These are phyloP conservation scores for Ochropacha duplaris DNA, from an alignment of 2,888 invertebrate species.

Conservation along the genomic window DNA sequence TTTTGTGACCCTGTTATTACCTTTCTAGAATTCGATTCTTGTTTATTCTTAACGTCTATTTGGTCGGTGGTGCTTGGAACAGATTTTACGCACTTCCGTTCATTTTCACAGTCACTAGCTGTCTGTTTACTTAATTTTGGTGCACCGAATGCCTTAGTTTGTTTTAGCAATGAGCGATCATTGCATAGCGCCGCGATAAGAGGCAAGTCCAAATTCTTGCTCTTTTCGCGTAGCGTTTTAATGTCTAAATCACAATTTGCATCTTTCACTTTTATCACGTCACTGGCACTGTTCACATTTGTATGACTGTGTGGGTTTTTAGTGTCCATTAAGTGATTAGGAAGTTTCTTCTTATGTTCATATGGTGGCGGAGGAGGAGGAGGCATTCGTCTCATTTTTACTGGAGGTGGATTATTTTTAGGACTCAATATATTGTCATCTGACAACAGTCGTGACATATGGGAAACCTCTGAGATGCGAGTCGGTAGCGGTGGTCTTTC, in stretches of 20 bases:
- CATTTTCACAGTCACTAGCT: conserved; percentile 74
- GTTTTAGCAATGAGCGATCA: conserved; percentile 93
- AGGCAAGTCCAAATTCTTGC: conserved; percentile 94
- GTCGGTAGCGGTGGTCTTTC: conserved; percentile 86
- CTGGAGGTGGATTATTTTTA: conserved; percentile 77
- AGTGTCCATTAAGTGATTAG: conserved; percentile 77
- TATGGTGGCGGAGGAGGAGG: conserved; percentile 81
- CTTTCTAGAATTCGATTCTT: conserved; percentile 84
- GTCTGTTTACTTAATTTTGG: conserved; percentile 83
- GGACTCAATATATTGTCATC: conserved; percentile 90
- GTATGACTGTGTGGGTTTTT: conserved; percentile 46
- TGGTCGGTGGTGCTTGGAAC: conserved; percentile 74
- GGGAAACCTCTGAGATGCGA: conserved; percentile 74
- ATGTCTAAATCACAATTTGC: conserved; percentile 86
- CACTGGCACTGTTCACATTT: conserved; percentile 52
- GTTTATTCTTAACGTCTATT: conserved; percentile 72
- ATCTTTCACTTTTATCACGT: conserved; percentile 65
- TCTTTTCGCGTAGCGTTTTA: conserved; percentile 92
- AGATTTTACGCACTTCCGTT: conserved; percentile 70
- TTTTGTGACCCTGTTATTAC: conserved; percentile 85
- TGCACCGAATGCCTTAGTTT: conserved; percentile 93
- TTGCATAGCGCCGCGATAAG: conserved; percentile 96
- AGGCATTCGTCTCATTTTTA: conserved; percentile 80
- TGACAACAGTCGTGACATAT: conserved; percentile 88
- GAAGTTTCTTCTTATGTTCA: conserved; percentile 77